Conservation (phyloP, 2,113 vertebrate species). For the Elgaria multicarinata region DNA sequence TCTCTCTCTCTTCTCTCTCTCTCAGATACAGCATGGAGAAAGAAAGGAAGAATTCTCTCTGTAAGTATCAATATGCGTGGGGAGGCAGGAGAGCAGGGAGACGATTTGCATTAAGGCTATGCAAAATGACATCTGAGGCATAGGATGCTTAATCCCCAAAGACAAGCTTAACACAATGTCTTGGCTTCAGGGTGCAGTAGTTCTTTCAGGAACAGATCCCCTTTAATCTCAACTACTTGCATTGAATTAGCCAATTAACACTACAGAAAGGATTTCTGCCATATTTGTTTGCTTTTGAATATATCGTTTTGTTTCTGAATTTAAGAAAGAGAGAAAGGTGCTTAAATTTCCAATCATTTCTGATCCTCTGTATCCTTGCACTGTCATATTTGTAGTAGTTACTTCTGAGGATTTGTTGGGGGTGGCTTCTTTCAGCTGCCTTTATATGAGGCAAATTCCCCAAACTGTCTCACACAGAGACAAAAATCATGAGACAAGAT, state of each 20-base stretch:
- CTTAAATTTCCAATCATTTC: not conserved
- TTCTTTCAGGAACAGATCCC: conserved; percentile 43
- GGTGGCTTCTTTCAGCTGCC: conserved; percentile 24
- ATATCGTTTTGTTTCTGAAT: conserved; percentile 25
- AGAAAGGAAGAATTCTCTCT: conserved; percentile 11
- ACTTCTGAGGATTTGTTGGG: conserved; percentile 12
- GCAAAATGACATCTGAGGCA: conserved; percentile 11
- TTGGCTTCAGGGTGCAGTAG: conserved; percentile 6
- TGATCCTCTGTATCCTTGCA: not conserved
- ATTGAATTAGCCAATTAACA: conserved; percentile 48
- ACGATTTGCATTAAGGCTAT: conserved; percentile 6
- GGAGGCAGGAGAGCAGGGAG: not conserved
- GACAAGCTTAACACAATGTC: conserved; percentile 24
- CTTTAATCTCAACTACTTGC: conserved; percentile 34
- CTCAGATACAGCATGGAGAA: conserved; percentile 5
- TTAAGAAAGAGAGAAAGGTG: conserved; percentile 14
- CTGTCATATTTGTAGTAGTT: conserved; percentile 4
- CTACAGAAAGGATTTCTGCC: not conserved
- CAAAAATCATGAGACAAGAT: conserved; percentile 34
- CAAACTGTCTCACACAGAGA: conserved; percentile 26
- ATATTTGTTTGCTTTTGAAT: not conserved
- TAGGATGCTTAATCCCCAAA: conserved; percentile 36
- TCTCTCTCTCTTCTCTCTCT: not conserved
- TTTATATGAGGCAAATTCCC: conserved; percentile 60
- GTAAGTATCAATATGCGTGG: conserved; percentile 12